Conservation (phyloP, 2,888 invertebrate genomes). For the Pyralis farinalis region DNA sequence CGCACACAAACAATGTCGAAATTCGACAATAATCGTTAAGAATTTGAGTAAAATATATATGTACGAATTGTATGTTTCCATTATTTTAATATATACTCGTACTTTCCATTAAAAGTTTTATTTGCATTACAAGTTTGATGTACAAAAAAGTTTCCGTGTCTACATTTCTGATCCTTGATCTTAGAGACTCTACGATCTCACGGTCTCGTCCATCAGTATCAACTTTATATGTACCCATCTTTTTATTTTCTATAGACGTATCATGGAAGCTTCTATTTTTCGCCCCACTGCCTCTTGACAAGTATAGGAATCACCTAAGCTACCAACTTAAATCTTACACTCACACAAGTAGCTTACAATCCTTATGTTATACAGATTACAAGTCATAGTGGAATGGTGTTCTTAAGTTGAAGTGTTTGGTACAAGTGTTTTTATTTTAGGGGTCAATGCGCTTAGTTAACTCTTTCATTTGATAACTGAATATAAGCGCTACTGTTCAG, state of each 20-base stretch:
- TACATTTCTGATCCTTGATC: not conserved
- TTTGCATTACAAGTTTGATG: too few relatives aligned
- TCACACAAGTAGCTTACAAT: not conserved
- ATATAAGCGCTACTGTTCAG: slow-evolving; percentile 36
- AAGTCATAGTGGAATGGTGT: not conserved
- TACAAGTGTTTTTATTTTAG: slow-evolving; percentile 7
- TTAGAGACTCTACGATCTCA: not conserved
- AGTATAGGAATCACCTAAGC: slow-evolving; percentile 28
- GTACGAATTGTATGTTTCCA: too few relatives aligned
- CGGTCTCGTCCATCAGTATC: not conserved
- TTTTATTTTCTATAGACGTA: slow-evolving; percentile 35
- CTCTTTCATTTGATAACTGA: slow-evolving; percentile 29
- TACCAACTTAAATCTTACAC: slow-evolving; percentile 14
- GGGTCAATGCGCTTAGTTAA: slow-evolving; percentile 38
- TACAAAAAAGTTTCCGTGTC: too few relatives aligned
- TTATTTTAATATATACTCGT: too few relatives aligned
- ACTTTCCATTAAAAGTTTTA: too few relatives aligned
- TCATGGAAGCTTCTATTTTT: slow-evolving; percentile 52
- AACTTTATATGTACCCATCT: slow-evolving; percentile 1
- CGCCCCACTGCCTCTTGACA: slow-evolving; percentile 43
- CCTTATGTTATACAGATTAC: not conserved
- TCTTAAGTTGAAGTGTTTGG: slow-evolving; percentile 3
- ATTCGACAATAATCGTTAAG: too few relatives aligned
- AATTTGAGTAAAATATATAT: too few relatives aligned
- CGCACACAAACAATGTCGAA: too few relatives aligned